Evolutionary conservation across 2,888 invertebrate genomes (phyloP), one percentile per base, ranked within the genome.

Genomic region (Limnephilus rhombicus): DNA sequence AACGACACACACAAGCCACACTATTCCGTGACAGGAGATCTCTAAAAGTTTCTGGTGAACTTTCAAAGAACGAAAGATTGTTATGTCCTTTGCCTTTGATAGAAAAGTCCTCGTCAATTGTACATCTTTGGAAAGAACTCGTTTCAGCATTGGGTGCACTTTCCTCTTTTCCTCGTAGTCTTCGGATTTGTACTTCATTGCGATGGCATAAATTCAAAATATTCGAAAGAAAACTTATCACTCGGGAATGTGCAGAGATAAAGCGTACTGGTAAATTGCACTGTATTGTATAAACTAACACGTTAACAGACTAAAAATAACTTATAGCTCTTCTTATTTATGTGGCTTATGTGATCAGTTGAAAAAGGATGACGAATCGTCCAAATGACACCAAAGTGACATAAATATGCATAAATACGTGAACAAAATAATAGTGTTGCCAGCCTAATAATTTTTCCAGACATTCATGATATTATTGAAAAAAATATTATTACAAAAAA

Each of bases 21-120:
- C 97, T 89, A 99, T 96, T 13, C 99, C 99, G 96, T 99, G 98
- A 94, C 99, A 99, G 11, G 98, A 98, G 94, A 98, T 96, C 98
- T 93, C 93, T 49, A 93, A 53, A 85, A 92, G 80, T 86, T 86
- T 90, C 68, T 93, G 86, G 81, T 93, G 93, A 80, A 87, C 81
- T 68, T 90, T 93, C 53, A 93, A 49, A 80, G 93, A 93, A 85
- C 91, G 92, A n/a, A 93, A 91, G 15, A 92, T 45, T 31, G 92
- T 90, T n/a, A 93, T 85, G 80, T 93, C 53, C 86, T 83, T 91
- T 24, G 93, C 89, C 29, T 80, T 53, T 13, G 86, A 53, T 18
- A 93, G 53, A 88, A 93, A 93, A 85, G 49, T 86, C 29, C 82
- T 90, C 24, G 93, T 93, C 15, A 93, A 34, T 29, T 81, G 68